Percentiles rank a stretch among this genome's conserved stretches.
Evolutionary conservation across 1,140 invertebrate species (phyloP).

Genomic region (Artemia franciscana): DNA sequence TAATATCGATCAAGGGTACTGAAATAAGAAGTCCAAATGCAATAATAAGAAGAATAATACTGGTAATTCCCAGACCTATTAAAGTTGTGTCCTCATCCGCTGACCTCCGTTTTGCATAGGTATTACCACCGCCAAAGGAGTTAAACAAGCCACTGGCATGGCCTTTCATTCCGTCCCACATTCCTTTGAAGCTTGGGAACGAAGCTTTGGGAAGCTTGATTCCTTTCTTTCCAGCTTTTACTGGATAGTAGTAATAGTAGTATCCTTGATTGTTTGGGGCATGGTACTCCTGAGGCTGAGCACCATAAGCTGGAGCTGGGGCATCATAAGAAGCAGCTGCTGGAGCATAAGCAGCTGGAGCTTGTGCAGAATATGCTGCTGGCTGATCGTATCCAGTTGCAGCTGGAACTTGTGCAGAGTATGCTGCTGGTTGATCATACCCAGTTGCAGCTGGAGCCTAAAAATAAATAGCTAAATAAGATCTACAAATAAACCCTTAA

Average conservation of each 20-base stretch:
- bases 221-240: conserved; percentile 7
- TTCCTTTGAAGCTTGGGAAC: background rate
- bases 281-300: conserved; percentile 3
- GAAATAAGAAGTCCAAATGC: background rate
- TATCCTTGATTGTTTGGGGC: conserved; percentile 9
- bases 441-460: background rate
- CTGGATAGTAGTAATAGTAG: conserved; percentile 11
- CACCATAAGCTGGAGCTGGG: background rate
- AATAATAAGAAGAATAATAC: background rate
- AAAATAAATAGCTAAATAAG: background rate
- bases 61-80: background rate
- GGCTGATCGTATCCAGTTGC: background rate
- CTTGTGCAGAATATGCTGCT: background rate
- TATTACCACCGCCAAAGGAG: background rate
- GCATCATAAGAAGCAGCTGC: conserved; percentile 6
- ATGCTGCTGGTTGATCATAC: background rate
- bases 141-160: background rate
- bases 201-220: conserved; percentile 6
- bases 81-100: background rate
- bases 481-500: too few species aligned
- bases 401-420: background rate
- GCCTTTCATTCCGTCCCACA: background rate
- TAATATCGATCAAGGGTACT: background rate
- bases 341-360: conserved; percentile 3
- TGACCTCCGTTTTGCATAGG: background rate